Evolutionary conservation across 2,888 invertebrate genomes (phyloP), one percentile per base, ranked within the genome.

Genomic region (Orgyia antiqua): DNA sequence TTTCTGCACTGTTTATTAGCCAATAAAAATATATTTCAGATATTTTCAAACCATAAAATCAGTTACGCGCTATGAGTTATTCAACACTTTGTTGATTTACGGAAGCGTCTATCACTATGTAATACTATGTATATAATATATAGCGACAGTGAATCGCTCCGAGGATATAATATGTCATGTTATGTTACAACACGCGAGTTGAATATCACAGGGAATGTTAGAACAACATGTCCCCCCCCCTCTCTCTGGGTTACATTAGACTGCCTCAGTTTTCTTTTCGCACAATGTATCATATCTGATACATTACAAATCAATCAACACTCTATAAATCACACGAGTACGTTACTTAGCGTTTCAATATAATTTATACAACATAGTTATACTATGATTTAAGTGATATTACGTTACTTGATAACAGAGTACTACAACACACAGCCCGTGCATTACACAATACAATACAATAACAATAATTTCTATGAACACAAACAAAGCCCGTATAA

Each of bases 11-110:
- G n/a, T n/a, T n/a, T n/a, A n/a, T n/a, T n/a, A n/a, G n/a, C n/a
- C n/a, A n/a, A n/a, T n/a, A n/a, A n/a, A n/a, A n/a, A n/a, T n/a
- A n/a, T n/a, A n/a, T n/a, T n/a, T n/a, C n/a, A n/a, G n/a, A n/a
- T n/a, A n/a, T n/a, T n/a, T n/a, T n/a, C n/a, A n/a, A n/a, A n/a
- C n/a, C n/a, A n/a, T n/a, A n/a, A n/a, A n/a, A n/a, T n/a, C n/a
- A n/a, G n/a, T n/a, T n/a, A 15, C 15, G 15, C 6, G 4, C 27
- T 33, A 44, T 46, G 40, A 48, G 36, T 48, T 44, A 48, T 45
- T 44, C 45, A 6, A 46, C 36, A 49, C 41, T 49, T 33, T 41
- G 37, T 33, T 45, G 41, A 41, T 45, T 49, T 38, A 49, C 33
- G 49, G 34, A 33, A 37, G 39, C 34, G 26, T 34, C 29, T 32